phyloP scores from a whole-genome alignment of 2,797 vertebrate genomes.

The Sylvilagus floridanus region DNA sequence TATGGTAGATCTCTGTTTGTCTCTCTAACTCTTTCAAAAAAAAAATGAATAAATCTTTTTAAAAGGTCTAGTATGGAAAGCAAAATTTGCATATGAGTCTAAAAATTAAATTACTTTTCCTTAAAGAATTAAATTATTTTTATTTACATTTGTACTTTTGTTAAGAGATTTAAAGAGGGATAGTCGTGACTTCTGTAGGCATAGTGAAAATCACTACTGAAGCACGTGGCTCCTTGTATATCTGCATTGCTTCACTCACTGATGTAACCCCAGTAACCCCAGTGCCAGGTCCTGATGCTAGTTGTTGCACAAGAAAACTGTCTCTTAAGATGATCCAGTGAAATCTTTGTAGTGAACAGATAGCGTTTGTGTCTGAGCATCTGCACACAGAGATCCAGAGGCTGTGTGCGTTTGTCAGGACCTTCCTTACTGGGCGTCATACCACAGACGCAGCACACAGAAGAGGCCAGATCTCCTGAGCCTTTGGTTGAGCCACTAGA shows the following conservation, averaged over 20 bases:
- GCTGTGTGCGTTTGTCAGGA: neutral
- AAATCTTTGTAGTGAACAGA: neutral
- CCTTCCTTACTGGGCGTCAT: neutral
- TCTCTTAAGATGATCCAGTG: neutral
- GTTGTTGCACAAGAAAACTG: neutral
- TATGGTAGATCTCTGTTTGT: too few relatives aligned
- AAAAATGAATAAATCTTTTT: too few relatives aligned
- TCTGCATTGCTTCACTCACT: neutral
- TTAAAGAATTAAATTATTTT: slow-evolving; percentile 17
- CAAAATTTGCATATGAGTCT: neutral
- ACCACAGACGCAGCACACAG: neutral
- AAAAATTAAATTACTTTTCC: neutral
- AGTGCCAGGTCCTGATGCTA: neutral
- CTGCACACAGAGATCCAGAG: neutral
- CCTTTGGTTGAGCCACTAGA: neutral
- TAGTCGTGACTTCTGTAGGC: neutral
- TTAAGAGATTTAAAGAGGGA: neutral
- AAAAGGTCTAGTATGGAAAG: slow-evolving; percentile 8
- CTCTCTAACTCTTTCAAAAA: too few relatives aligned
- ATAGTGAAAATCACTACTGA: neutral
- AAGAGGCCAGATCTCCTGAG: neutral
- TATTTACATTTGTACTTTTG: slow-evolving; percentile 1
- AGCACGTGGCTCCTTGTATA: neutral
- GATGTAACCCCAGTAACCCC: neutral
- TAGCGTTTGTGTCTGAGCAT: neutral